Conservation (phyloP, 2,888 invertebrate species). For the Synergus itoensis region DNA sequence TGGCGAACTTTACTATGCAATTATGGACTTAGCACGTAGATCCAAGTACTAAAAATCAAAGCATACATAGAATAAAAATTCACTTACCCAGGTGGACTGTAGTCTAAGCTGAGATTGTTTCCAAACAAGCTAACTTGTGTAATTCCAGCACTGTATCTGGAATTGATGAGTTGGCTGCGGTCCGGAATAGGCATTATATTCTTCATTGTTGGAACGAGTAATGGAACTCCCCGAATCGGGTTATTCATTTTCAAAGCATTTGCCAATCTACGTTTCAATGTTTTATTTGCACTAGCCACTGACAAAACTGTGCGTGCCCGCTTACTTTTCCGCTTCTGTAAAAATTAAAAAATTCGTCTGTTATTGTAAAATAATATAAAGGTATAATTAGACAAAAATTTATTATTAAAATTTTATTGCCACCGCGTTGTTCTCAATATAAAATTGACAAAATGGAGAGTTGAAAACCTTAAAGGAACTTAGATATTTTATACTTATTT, state of each 20-base stretch:
- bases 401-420: background rate
- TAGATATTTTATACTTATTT: background rate
- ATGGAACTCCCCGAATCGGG: constrained; percentile 51
- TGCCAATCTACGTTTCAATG: constrained; percentile 79
- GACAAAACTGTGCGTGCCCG: constrained; percentile 67
- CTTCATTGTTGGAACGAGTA: constrained; percentile 61
- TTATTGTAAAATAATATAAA: background rate
- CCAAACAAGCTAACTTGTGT: constrained; percentile 84
- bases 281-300: constrained; percentile 64
- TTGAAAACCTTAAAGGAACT: background rate
- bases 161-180: constrained; percentile 55
- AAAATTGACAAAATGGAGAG: background rate
- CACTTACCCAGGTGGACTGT: constrained; percentile 74
- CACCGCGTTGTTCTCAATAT: background rate
- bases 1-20: background rate
- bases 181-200: constrained; percentile 49
- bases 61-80: background rate
- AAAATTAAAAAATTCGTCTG: constrained; percentile 54
- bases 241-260: constrained; percentile 78
- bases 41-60: background rate
- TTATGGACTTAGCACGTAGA: background rate
- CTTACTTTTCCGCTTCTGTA: constrained; percentile 65
- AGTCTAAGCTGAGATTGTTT: constrained; percentile 84
- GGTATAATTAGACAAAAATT: background rate
- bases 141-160: constrained; percentile 78